Base-by-base conservation (phyloP, 2,888 invertebrate species). In the Therioaphis trifolii region DNA sequence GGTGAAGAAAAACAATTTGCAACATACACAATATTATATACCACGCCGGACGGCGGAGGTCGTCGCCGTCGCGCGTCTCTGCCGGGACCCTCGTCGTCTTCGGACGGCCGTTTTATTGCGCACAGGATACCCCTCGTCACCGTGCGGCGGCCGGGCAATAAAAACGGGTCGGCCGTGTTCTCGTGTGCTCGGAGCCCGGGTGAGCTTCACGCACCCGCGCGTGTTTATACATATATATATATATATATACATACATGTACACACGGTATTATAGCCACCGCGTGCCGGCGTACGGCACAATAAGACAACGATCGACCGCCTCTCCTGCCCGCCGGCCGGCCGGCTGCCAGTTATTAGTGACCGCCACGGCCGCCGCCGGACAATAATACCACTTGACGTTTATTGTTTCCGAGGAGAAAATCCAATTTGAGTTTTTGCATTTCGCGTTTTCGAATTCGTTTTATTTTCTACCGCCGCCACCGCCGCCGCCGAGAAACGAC, bases 371-470 rank as follows among this genome's bases (percentile, higher is more conserved):
- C 74, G 74, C 14, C 63, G 43, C n/a, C 40, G 35, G 18, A 78
- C 55, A 69, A 79, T 69, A 69, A 79, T 79, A 4, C 79, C 69
- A 43, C 43, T 58, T 58, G 79, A 79, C 79, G 69, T 79, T 79
- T 79, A 79, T 79, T 55, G 79, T 79, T 79, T 79, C 69, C 55
- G 40, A 69, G 68, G 55, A 69, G 43, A 43, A 55, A 43, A 69
- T 79, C 79, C 69, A 79, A 79, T 79, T 79, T 66, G 61, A 46
- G 61, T 46, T 76, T 76, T 76, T 61, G 61, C 76, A 43, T 63
- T 76, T 76, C 11, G 18, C 29, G 27, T n/a, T 55, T 52, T 52
- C n/a, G 2, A 1, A 4, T n/a, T 46, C 46, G 18, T 18, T 3
- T 1, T 21, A 2, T n/a, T 18, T 1, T 55, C 18, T 55, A 18